Conservation (phyloP, 2,888 invertebrate genomes). For the Galerucella pusilla region DNA sequence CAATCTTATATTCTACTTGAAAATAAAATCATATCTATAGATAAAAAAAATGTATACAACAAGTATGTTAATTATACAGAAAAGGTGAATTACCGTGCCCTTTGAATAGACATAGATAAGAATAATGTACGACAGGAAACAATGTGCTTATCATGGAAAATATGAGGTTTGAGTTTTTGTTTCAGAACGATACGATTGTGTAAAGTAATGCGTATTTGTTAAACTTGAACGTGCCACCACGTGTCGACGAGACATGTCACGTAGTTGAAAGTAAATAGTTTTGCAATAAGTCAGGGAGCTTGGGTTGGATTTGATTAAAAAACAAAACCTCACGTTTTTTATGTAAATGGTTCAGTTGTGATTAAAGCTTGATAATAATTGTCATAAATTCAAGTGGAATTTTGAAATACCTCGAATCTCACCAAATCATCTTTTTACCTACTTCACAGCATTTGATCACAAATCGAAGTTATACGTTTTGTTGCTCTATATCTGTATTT, state of each 20-base stretch:
- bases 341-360: not conserved
- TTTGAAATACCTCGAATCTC: too few relatives aligned
- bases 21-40: not conserved
- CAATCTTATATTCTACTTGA: not conserved
- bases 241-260: conserved; percentile 3
- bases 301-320: not conserved
- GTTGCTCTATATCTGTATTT: too few relatives aligned
- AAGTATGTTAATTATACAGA: not conserved
- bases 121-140: conserved; percentile 1
- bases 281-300: not conserved
- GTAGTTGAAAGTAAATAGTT: not conserved
- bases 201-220: not conserved
- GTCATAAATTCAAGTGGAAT: not conserved
- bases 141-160: not conserved
- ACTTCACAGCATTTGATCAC: too few relatives aligned
- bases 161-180: not conserved
- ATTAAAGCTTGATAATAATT: not conserved
- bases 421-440: too few relatives aligned
- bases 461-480: too few relatives aligned
- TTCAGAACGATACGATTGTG: not conserved
- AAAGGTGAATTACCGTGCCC: conserved; percentile 6
- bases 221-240: not conserved
- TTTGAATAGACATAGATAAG: conserved; percentile 4
- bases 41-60: not conserved
- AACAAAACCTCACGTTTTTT: not conserved